Conservation (phyloP, 2,113 vertebrate species). For the Vulpes lagopus region DNA sequence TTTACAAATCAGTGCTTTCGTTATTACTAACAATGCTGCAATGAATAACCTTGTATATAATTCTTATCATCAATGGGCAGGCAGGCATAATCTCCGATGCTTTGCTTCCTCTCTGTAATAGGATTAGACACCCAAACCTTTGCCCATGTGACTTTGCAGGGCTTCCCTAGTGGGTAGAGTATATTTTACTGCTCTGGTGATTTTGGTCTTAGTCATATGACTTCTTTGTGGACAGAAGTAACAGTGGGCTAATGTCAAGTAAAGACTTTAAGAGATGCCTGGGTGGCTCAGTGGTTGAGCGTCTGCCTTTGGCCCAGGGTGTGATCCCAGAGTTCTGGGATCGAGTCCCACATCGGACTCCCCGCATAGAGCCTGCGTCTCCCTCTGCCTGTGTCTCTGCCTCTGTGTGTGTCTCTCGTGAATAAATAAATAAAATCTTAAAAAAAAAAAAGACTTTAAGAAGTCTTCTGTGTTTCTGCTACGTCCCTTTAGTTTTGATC, state of each 20-base stretch:
- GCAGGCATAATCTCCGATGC: neutral
- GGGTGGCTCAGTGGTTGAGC: no score
- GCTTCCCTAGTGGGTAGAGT: neutral
- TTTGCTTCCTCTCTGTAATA: neutral
- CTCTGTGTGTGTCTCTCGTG: no score
- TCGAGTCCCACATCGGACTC: no score
- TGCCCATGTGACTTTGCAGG: fast-evolving
- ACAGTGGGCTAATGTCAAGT: neutral
- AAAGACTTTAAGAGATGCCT: neutral
- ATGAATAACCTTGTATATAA: neutral
- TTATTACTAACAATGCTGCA: neutral
- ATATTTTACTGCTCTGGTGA: neutral
- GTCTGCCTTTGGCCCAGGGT: no score
- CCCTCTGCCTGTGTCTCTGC: no score
- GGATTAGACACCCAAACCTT: neutral
- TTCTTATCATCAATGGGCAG: neutral
- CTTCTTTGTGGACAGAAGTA: neutral
- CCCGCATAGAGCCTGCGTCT: no score
- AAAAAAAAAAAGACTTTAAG: neutral
- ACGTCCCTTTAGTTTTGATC: neutral
- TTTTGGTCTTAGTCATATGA: neutral
- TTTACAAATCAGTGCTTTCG: slow-evolving; percentile 34
- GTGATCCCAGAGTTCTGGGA: no score
- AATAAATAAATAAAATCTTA: no score
- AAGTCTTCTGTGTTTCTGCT: neutral